Evolutionary conservation across 2,797 vertebrate genomes (phyloP), one percentile per base, ranked within the genome.

Genomic region (Schizothorax lantsangensis): DNA sequence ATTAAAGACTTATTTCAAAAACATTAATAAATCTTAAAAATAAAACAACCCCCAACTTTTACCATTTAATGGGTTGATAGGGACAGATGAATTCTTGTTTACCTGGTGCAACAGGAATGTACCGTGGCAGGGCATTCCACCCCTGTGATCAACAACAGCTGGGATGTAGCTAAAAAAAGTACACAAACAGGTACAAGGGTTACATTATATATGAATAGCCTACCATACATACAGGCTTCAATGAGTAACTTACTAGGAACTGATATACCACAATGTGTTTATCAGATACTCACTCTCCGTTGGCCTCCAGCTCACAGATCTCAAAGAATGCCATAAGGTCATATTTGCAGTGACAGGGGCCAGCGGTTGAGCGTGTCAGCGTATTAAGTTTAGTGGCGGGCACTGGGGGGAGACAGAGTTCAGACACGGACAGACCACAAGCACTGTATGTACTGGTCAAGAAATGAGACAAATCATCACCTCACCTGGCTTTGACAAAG

Each of bases 311-410:
- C 91, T 99, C 98, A 45, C 98, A 99, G 95, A 99, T 98, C 95
- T 99, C 98, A 57, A 99, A 99, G 95, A 98, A 99, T 45, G 97
- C 95, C 96, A 99, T 98, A 89, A 99, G 95, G 93, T 99, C 98
- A 0, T 99, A 99, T 90, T 99, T 99, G 96, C 97, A 97, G 91
- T 99, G 98, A 91, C 98, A 98, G 0, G 97, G 97, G 68, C 98
- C 98, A 0, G 97, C 95, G 0, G 96, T 96, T 88, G 97, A 96
- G 43, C 97, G 96, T 0, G 96, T 96, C 94, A 98, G 93, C 0
- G 97, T 97, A 94, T 95, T 99, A 91, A 99, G 96, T 93, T 99
- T 99, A 30, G 98, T 99, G 6, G 98, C 98, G 0, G 98, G 98
- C 89, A 99, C 98, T 99, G 91, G 23, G 83, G 47, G 21, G 66